Evolutionary conservation across 2,888 invertebrate genomes (phyloP), one percentile per base, ranked within the genome.

Genomic region (Blastobasis adustella): DNA sequence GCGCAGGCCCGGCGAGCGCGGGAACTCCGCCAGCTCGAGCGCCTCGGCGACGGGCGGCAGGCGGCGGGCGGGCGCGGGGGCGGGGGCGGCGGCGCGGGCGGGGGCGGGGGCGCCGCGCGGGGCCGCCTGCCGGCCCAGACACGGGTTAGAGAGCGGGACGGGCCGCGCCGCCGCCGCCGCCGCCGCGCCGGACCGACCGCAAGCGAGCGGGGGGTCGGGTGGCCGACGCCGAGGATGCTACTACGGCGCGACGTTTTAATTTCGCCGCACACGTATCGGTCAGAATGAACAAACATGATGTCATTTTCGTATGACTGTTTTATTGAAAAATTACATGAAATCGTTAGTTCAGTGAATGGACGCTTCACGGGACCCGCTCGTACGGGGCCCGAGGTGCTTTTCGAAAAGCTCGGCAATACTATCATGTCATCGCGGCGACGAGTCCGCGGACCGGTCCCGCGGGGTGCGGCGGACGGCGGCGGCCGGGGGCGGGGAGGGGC

Each of bases 31-130:
- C 55, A 92, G 87, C 56, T 84, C 82, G 52, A 90, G 82, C 5
- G 91, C 87, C 52, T 92, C 89, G 38, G 78, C 72, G 47, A 74
- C 75, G 56, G 90, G 79, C 63, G 90, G 90, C 54, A 76, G 76
- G 5, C 77, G 67, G 4, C 92, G 91, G 67, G 90, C 89, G 58
- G 87, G 88, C 6, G 91, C 83, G 45, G 96, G 90, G 53, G 92
- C 92, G 36, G 89, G 84, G 6, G 95, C 91, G 44, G 96, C 92
- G 64, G 92, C 92, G 97, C 69, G 93, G 91, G 86, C 98, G 98
- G 59, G 93, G 90, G 58, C 97, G 86, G 51, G 96, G 94, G 76
- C 95, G 95, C 75, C 94, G 93, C 64, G 92, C 89, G 63, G 92
- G 90, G 4, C 98, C 97, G 52, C 82, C 88, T 59, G 92, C 90